Conservation (phyloP, 1,140 invertebrate genomes). For the Drosophila auraria region DNA sequence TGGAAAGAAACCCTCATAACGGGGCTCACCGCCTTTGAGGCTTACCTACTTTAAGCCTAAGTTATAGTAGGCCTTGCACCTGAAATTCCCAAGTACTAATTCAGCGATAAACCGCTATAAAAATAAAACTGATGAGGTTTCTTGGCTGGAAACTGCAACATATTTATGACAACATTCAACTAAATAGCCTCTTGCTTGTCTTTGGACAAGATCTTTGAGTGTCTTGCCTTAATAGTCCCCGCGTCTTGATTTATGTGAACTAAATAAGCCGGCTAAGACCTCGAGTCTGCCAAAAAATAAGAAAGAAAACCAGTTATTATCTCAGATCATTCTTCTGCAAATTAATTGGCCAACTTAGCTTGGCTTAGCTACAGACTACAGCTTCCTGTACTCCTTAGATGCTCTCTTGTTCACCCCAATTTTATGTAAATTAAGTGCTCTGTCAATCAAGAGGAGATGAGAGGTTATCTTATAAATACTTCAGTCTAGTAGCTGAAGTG, state of each 20-base stretch:
- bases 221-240: no score
- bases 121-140: not conserved
- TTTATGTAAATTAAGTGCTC: constrained; percentile 18
- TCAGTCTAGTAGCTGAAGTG: constrained; percentile 19
- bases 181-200: constrained; percentile 2
- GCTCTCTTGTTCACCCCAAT: constrained; percentile 5
- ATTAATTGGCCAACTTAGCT: constrained; percentile 10
- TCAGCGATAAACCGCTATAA: not conserved
- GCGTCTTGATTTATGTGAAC: constrained; percentile 8
- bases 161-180: not conserved
- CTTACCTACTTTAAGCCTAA: no score
- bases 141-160: not conserved
- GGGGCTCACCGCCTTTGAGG: not conserved
- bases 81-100: not conserved
- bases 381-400: not conserved
- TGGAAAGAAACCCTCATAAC: no score
- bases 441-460: constrained; percentile 2
- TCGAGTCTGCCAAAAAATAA: not conserved
- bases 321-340: constrained; percentile 5
- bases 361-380: not conserved
- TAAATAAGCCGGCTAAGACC: not conserved
- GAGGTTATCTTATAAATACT: not conserved
- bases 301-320: constrained; percentile 3
- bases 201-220: not conserved
- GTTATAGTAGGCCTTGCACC: not conserved